These are phyloP conservation scores for Trichogramma pretiosum DNA, from an alignment of 1,140 invertebrate genomes.

Conservation along the genomic window DNA sequence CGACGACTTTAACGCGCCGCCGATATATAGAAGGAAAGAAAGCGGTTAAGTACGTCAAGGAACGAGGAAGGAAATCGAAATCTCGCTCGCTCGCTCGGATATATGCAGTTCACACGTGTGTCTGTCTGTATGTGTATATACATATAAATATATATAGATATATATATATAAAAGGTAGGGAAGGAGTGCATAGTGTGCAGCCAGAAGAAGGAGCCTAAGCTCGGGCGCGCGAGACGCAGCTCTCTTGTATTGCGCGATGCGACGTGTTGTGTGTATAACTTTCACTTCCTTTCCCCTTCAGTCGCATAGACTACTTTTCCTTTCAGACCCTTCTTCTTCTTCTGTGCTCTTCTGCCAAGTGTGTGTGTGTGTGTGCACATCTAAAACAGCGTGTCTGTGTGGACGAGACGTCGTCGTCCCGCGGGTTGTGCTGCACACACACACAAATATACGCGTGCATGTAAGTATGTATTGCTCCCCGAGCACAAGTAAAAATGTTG, in stretches of 20 bases:
- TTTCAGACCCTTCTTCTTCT: constrained; percentile 43
- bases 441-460: no score
- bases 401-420: no score
- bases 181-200: constrained; percentile 24
- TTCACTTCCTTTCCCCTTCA: constrained; percentile 44
- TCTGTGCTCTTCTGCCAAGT: constrained; percentile 12
- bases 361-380: no score
- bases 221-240: constrained; percentile 12
- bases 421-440: no score
- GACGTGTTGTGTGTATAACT: constrained; percentile 39
- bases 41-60: constrained; percentile 6
- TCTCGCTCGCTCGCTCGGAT: no score
- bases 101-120: no score
- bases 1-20: neutral
- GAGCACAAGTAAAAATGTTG: no score
- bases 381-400: no score
- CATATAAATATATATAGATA: no score
- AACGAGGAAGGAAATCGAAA: constrained; percentile 24
- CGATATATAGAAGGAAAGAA: constrained; percentile 18
- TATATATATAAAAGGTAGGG: neutral
- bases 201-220: constrained; percentile 33
- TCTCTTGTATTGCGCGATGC: constrained; percentile 26
- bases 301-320: constrained; percentile 46
- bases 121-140: no score
- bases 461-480: no score